Percentiles rank a stretch among this genome's conserved stretches.
Evolutionary conservation across 1,140 invertebrate species (phyloP).

Genomic region (Aplysia californica): DNA sequence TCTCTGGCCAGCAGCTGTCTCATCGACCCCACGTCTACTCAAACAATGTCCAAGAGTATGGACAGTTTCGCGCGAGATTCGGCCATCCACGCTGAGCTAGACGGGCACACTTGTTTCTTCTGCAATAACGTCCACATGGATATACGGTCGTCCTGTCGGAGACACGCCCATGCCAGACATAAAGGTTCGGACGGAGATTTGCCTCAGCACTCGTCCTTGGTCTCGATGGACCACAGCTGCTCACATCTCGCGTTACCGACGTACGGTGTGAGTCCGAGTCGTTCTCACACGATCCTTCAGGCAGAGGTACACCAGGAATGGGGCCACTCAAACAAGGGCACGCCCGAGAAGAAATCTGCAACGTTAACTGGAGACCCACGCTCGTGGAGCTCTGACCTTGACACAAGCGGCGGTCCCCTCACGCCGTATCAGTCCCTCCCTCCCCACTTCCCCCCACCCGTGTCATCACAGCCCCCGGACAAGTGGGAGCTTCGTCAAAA

Average conservation of each 20-base stretch:
- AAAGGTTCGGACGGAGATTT: neutral
- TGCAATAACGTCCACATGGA: constrained; percentile 22
- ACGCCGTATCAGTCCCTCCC: constrained; percentile 20
- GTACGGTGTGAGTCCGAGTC: constrained; percentile 22
- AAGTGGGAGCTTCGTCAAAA: no score
- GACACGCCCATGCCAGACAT: constrained; percentile 44
- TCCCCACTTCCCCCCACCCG: neutral
- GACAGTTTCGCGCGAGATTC: constrained; percentile 42
- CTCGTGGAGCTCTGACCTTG: constrained; percentile 1
- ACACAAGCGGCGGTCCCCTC: neutral
- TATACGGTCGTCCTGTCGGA: constrained; percentile 33
- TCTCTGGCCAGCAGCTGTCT: constrained; percentile 52
- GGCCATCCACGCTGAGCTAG: neutral
- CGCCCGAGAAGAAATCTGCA: neutral
- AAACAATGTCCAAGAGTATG: constrained; percentile 48
- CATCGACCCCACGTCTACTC: constrained; percentile 36
- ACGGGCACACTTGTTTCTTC: constrained; percentile 20
- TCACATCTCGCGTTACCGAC: no score
- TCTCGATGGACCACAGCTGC: constrained; percentile 11
- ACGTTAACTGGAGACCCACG: constrained; percentile 20
- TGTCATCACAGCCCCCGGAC: no score
- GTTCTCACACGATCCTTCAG: constrained; percentile 56
- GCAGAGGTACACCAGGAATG: constrained; percentile 62
- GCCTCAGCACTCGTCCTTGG: neutral
- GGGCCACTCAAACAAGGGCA: constrained; percentile 35